Conservation (phyloP, 2,888 invertebrate genomes). For the Eilema depressum region DNA sequence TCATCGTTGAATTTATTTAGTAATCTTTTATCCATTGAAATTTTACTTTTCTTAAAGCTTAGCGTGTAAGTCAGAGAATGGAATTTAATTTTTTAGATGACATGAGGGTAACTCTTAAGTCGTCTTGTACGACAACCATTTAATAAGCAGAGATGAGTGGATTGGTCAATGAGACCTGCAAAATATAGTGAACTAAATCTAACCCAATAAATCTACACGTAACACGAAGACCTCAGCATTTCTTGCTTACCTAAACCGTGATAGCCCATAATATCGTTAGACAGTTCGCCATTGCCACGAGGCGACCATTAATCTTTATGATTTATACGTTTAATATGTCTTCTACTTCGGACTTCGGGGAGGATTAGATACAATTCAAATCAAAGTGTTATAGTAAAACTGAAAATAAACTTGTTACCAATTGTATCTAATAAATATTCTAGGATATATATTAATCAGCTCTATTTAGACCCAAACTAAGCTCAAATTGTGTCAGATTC, state of each 20-base stretch:
- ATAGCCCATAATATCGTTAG: background rate
- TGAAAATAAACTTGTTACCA: background rate
- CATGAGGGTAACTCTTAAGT: too few species aligned
- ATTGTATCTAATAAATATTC: background rate
- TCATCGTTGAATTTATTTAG: too few species aligned
- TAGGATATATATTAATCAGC: background rate
- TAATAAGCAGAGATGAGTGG: too few species aligned
- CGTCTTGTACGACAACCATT: too few species aligned
- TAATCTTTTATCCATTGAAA: too few species aligned
- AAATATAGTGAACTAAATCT: background rate
- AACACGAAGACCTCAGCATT: background rate
- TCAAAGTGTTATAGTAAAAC: background rate
- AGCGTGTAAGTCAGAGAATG: too few species aligned
- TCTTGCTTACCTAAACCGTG: background rate
- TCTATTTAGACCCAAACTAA: too few species aligned
- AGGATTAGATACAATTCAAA: background rate
- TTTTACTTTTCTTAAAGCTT: too few species aligned
- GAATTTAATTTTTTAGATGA: too few species aligned
- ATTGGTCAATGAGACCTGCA: too few species aligned
- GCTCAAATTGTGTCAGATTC: too few species aligned
- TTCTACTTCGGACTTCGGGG: background rate
- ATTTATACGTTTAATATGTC: slow-evolving; percentile 3
- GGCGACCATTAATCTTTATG: background rate
- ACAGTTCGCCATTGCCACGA: background rate
- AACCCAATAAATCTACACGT: background rate